These are phyloP conservation scores for Trachops cirrhosus DNA, from an alignment of 2,797 vertebrate genomes.

Conservation along the genomic window DNA sequence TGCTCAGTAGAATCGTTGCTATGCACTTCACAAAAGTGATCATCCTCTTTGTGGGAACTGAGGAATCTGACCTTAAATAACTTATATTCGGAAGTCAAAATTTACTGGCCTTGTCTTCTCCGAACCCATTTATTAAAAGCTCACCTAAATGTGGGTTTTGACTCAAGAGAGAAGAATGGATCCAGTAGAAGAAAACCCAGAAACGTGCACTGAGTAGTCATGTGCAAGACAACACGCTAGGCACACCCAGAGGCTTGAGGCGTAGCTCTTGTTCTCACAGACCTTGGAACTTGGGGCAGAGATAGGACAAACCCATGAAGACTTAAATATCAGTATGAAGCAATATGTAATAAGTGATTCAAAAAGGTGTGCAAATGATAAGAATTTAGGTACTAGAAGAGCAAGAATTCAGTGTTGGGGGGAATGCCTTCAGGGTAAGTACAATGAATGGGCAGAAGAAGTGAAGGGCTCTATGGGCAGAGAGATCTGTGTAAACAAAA, in stretches of 20 bases:
- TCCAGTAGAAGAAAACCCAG: neutral
- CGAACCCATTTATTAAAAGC: neutral
- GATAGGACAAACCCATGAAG: neutral
- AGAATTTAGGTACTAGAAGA: neutral
- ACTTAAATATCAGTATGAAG: neutral
- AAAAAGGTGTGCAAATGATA: neutral
- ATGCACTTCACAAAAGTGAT: slow-evolving; percentile 40
- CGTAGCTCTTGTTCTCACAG: neutral
- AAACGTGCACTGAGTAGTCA: neutral
- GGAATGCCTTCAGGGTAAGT: neutral
- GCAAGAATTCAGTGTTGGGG: neutral
- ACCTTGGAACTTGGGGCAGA: neutral
- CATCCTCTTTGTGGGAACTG: neutral
- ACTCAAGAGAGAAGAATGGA: neutral
- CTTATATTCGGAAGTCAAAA: slow-evolving; percentile 36
- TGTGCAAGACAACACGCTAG: neutral
- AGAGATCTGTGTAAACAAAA: neutral
- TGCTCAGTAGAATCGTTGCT: slow-evolving; percentile 16
- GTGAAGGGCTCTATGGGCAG: neutral
- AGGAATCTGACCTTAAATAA: slow-evolving; percentile 52
- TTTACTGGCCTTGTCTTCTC: slow-evolving; percentile 1
- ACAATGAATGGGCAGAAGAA: neutral
- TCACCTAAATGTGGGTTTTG: neutral
- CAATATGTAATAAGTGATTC: neutral
- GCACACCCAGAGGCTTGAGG: neutral